phyloP scores from a whole-genome alignment of 2,797 vertebrate species.

The Oreochromis grahami region DNA sequence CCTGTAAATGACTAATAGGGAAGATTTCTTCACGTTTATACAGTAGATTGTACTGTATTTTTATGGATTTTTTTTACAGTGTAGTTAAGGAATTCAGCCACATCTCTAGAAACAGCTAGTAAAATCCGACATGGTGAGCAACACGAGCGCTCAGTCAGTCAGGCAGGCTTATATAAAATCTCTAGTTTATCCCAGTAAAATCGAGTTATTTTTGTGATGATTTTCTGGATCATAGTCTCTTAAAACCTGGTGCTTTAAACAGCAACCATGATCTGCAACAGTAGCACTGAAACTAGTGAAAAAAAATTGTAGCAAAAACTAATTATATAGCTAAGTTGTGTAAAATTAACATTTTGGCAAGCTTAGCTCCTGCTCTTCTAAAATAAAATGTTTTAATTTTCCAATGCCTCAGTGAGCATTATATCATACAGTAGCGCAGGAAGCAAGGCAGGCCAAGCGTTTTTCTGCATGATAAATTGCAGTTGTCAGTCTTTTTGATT shows the following conservation, averaged over 20 bases:
- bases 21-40: too few species aligned
- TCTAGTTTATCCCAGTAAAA: neutral
- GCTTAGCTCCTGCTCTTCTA: neutral
- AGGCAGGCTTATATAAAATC: neutral
- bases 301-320: neutral
- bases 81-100: neutral
- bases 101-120: neutral
- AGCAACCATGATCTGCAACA: neutral
- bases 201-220: neutral
- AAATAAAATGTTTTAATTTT: neutral
- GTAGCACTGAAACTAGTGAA: neutral
- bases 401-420: neutral
- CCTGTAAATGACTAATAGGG: too few species aligned
- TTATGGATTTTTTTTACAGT: too few species aligned
- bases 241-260: neutral
- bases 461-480: neutral
- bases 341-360: neutral
- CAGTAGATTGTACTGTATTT: too few species aligned
- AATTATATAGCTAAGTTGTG: neutral
- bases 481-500: neutral
- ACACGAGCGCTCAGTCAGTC: neutral
- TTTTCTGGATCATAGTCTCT: neutral
- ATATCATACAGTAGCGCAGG: accelerated
- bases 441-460: neutral
- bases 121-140: neutral